Conservation (phyloP, 2,888 invertebrate species). For the Pseudoips prasinana region DNA sequence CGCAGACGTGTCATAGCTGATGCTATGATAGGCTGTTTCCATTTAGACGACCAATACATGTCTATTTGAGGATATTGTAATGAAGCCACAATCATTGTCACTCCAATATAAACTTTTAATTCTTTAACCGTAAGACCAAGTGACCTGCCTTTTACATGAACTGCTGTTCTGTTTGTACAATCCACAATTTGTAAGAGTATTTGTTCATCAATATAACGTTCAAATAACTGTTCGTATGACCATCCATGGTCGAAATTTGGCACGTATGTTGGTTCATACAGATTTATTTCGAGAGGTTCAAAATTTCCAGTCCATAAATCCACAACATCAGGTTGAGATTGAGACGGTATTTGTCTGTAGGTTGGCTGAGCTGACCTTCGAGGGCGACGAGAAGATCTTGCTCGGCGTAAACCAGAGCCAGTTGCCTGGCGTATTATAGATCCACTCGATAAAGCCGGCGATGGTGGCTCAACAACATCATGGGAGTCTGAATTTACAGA, state of each 20-base stretch:
- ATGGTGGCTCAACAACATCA: constrained; percentile 1
- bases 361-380: constrained; percentile 3
- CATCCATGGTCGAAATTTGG: constrained; percentile 2
- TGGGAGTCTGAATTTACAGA: background rate
- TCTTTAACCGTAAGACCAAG: constrained; percentile 8
- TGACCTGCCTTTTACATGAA: constrained; percentile 6
- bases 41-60: constrained; percentile 15
- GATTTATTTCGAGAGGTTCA: constrained; percentile 1
- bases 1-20: constrained; percentile 7
- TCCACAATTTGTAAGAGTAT: constrained; percentile 4
- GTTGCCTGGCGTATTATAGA: background rate
- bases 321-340: constrained; percentile 2
- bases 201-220: constrained; percentile 1
- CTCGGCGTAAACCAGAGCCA: background rate
- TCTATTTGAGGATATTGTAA: constrained; percentile 7
- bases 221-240: too few species aligned
- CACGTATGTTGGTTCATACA: constrained; percentile 2
- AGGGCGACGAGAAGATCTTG: background rate
- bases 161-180: constrained; percentile 4
- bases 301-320: background rate
- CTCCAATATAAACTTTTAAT: constrained; percentile 7
- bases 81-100: constrained; percentile 10
- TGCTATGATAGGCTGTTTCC: constrained; percentile 7
- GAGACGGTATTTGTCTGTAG: constrained; percentile 1
- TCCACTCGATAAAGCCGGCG: constrained; percentile 1